Conservation (phyloP, 2,888 invertebrate species). For the Idaea biselata region DNA sequence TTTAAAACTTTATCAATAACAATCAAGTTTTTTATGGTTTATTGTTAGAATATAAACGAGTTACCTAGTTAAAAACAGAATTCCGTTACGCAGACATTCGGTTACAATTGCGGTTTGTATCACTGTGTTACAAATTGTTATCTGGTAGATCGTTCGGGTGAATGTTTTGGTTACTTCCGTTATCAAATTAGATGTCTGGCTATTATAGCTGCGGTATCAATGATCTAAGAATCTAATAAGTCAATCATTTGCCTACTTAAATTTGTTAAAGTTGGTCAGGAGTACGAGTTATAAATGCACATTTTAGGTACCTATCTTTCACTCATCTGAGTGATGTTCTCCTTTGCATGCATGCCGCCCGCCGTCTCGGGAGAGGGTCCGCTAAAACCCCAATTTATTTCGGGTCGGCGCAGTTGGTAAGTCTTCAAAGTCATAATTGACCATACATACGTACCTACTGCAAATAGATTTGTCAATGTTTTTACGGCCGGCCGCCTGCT, state of each 20-base stretch:
- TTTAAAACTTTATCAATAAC: background rate
- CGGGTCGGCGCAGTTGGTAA: too few relatives aligned
- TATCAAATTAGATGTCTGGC: slow-evolving; percentile 1
- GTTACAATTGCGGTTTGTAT: background rate
- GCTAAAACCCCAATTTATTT: too few relatives aligned
- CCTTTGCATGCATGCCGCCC: too few relatives aligned
- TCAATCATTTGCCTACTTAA: background rate
- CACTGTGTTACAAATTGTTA: slow-evolving; percentile 1
- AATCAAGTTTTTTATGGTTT: slow-evolving; percentile 7
- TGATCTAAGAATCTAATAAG: background rate
- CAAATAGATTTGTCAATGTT: too few relatives aligned
- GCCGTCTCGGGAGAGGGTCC: too few relatives aligned
- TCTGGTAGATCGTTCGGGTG: background rate
- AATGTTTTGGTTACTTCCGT: background rate
- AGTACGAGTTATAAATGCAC: background rate
- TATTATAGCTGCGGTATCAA: background rate
- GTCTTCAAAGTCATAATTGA: too few relatives aligned
- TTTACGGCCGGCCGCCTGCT: too few relatives aligned
- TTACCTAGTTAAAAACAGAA: slow-evolving; percentile 3
- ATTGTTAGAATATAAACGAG: slow-evolving; percentile 1
- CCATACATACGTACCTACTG: too few relatives aligned
- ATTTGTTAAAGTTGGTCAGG: background rate
- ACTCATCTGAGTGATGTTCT: too few relatives aligned
- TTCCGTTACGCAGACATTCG: slow-evolving; percentile 1
- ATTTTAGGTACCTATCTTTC: background rate